Evolutionary conservation across 2,888 invertebrate genomes (phyloP).

Genomic region (Mythimna impura): DNA sequence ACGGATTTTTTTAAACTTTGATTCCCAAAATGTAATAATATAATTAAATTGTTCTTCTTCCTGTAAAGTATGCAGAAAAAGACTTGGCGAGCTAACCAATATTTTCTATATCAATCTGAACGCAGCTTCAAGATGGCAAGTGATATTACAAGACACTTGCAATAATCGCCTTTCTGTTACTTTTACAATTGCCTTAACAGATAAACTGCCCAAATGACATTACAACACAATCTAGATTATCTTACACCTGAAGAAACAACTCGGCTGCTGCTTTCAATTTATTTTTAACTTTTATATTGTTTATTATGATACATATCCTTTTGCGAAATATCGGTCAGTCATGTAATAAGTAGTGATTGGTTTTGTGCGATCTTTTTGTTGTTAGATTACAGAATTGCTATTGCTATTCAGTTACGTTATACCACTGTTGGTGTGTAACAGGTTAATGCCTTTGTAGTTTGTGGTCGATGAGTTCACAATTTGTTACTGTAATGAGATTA

Average conservation of each 20-base stretch:
- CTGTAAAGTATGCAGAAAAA: no score
- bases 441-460: constrained; percentile 21
- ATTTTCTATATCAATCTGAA: constrained; percentile 17
- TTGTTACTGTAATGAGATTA: constrained; percentile 30
- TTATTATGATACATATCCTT: constrained; percentile 11
- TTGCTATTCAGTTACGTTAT: constrained; percentile 50
- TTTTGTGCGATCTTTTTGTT: constrained; percentile 21
- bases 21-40: no score
- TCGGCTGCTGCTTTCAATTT: constrained; percentile 21
- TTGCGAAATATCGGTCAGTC: constrained; percentile 31
- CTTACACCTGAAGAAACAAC: constrained; percentile 15
- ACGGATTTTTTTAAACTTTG: no score
- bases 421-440: constrained; percentile 25
- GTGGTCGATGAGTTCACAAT: background rate
- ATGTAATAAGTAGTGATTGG: constrained; percentile 32
- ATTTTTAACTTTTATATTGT: constrained; percentile 15
- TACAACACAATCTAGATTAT: constrained; percentile 48
- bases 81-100: background rate
- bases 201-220: constrained; percentile 25
- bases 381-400: constrained; percentile 31
- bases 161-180: constrained; percentile 52
- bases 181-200: constrained; percentile 30
- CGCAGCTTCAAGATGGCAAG: constrained; percentile 32
- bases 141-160: constrained; percentile 32
- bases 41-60: no score